phyloP scores from a whole-genome alignment of 2,888 invertebrate species.

The Pollenia amentaria region DNA sequence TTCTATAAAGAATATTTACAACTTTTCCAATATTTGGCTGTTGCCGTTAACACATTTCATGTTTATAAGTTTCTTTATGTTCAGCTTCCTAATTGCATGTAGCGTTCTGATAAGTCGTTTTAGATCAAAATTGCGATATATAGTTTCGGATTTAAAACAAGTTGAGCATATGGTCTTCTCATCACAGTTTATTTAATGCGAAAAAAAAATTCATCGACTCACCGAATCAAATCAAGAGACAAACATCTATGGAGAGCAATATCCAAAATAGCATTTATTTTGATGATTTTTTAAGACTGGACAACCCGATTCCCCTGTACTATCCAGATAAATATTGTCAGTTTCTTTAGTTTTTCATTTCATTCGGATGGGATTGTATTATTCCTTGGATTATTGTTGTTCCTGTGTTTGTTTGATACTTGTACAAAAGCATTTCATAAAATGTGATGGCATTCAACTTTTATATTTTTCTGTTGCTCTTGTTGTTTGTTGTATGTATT shows the following conservation, averaged over 20 bases:
- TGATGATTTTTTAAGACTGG: neutral
- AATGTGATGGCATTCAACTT: conserved; percentile 69
- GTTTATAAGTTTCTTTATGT: no score
- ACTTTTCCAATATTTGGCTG: no score
- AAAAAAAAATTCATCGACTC: conserved; percentile 33
- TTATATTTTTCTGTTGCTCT: conserved; percentile 26
- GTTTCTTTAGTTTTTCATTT: conserved; percentile 6
- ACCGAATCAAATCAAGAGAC: conserved; percentile 8
- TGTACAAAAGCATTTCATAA: conserved; percentile 17
- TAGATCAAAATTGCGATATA: neutral
- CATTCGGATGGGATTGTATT: conserved; percentile 7
- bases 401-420: neutral
- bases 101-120: neutral
- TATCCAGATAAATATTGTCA: conserved; percentile 20
- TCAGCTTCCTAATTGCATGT: neutral
- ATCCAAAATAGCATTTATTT: neutral
- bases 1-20: no score
- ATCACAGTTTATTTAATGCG: conserved; percentile 34
- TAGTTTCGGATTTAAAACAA: conserved; percentile 26
- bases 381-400: neutral
- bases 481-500: neutral
- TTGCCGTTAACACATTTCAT: no score
- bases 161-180: conserved; percentile 33
- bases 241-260: conserved; percentile 3
- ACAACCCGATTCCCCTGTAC: neutral